These are phyloP conservation scores for Anthoscopus minutus DNA, from an alignment of 2,113 vertebrate genomes.

Conservation along the genomic window DNA sequence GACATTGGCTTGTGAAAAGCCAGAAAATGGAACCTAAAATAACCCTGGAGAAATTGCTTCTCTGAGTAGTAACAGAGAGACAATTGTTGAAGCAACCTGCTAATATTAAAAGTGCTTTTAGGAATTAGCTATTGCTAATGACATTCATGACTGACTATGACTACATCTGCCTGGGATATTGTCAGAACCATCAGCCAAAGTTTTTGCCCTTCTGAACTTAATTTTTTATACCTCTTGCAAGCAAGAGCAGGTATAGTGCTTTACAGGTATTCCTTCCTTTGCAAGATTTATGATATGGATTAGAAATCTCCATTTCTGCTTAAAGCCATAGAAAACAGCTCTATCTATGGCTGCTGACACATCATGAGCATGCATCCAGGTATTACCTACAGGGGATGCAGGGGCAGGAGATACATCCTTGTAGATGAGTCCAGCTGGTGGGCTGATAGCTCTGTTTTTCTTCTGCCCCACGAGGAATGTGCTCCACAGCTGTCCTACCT, in stretches of 20 bases:
- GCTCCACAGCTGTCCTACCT: not conserved
- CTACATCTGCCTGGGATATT: not conserved
- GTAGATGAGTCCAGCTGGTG: not conserved
- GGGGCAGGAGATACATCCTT: not conserved
- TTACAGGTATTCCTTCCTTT: not conserved
- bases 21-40: not conserved
- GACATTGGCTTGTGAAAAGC: not conserved
- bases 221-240: not conserved
- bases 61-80: not conserved
- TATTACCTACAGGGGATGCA: not conserved
- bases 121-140: not conserved
- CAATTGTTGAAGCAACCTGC: not conserved
- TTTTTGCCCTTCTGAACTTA: not conserved
- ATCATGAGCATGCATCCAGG: not conserved
- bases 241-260: not conserved
- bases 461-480: not conserved
- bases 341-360: not conserved
- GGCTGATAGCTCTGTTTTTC: not conserved
- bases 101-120: not conserved
- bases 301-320: not conserved
- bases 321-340: not conserved
- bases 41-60: not conserved
- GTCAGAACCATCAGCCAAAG: not conserved
- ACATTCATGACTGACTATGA: not conserved
- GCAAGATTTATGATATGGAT: fast-evolving